Base-by-base conservation (phyloP, 2,888 invertebrate genomes). In the Rhynchonema sp. region DNA sequence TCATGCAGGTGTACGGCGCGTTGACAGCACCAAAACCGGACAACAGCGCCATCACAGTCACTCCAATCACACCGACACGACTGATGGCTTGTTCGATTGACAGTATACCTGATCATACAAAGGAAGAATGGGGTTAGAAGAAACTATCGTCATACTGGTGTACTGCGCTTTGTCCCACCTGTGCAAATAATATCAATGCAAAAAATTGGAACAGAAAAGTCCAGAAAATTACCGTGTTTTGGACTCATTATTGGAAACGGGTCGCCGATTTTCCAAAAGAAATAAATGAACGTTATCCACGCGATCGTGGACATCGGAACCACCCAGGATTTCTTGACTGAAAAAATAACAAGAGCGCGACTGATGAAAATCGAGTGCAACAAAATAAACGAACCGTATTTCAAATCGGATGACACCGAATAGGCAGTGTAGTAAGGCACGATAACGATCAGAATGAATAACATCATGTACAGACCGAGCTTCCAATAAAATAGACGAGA, bases 1-100 rank as follows among this genome's bases (percentile, higher is more conserved):
- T 84, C 94, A 99, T 96, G 58, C 90, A 94, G 1, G 90, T 89
- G 73, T 98, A 99, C 0, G 98, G 98, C 75, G 92, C 98, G 77
- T 92, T 99, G 17, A 99, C 98, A 56, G 98, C 98, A 81, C 98
- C 98, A 78, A 99, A 99, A 0, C 98, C 98, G 1, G 96, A 98
- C 1, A 99, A 77, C 52, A 98, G 79, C 0, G 96, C 98, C 96
- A 99, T 99, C 1, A 94, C 87, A 0, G 98, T 99, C 0, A 99
- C 98, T 0, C 98, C 98, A 64, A 99, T 90, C 0, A 99, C 92
- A 30, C 98, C 96, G 62, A 98, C 89, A 63, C 98, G 81, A 27
- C 94, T 94, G 46, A 99, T 91, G 38, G 90, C 77, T 67, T 46
- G 46, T 29, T 80, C 79, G 75, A 92, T 91, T 1, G 87, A 87